A percentile compares a stretch with the other conserved stretches of the same genome.
phyloP scores from a whole-genome alignment of 2,113 vertebrate genomes.

The Brachypteracias leptosomus region DNA sequence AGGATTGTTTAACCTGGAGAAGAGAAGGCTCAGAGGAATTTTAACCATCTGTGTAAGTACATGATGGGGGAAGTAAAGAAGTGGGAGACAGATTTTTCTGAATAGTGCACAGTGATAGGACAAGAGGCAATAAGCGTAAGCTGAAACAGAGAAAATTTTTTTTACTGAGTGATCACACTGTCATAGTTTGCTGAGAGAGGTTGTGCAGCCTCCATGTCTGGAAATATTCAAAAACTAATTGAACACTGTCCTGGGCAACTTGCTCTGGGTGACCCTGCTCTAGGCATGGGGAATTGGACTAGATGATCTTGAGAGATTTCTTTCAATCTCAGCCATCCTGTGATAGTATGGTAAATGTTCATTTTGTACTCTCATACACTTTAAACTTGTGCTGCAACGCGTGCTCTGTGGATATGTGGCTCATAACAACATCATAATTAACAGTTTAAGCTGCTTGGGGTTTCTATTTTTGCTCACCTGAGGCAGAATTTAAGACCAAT shows the following conservation, averaged over 20 bases:
- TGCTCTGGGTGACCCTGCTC: not conserved
- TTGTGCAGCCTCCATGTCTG: not conserved
- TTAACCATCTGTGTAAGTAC: not conserved
- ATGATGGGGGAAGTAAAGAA: not conserved
- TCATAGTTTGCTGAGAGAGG: not conserved
- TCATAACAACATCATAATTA: not conserved
- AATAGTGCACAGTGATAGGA: not conserved
- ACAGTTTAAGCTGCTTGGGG: not conserved
- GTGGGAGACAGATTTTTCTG: not conserved
- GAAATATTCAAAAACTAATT: fast-evolving
- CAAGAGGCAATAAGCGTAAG: not conserved
- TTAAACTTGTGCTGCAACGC: not conserved
- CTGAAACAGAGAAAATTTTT: not conserved
- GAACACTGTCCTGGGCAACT: not conserved
- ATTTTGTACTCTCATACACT: not conserved
- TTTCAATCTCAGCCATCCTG: not conserved
- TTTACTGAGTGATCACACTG: not conserved
- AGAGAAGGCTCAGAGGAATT: not conserved
- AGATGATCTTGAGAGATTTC: not conserved
- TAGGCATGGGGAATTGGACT: not conserved
- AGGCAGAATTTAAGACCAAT: not conserved
- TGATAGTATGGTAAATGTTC: not conserved
- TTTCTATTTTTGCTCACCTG: not conserved
- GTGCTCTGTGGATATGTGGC: not conserved
- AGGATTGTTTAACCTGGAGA: not conserved